These are phyloP conservation scores for Zele albiditarsus DNA, from an alignment of 2,888 invertebrate species.

Conservation along the genomic window DNA sequence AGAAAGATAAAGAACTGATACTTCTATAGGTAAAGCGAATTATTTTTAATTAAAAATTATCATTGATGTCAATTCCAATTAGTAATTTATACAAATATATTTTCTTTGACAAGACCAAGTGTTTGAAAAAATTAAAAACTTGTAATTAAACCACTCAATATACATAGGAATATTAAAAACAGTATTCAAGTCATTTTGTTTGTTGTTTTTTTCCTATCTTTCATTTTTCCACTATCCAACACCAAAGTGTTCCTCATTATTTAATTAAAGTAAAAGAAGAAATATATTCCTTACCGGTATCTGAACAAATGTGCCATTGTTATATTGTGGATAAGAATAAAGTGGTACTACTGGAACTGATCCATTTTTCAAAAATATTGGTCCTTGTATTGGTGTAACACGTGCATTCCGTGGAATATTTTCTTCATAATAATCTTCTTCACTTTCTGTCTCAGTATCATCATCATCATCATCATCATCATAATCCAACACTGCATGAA, in stretches of 20 bases:
- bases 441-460: constrained; percentile 76
- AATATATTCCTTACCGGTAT: constrained; percentile 84
- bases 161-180: too few species aligned
- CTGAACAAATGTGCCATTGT: constrained; percentile 90
- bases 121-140: too few species aligned
- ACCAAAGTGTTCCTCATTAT: not conserved
- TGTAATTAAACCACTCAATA: too few species aligned
- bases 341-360: constrained; percentile 90
- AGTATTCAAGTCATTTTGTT: not conserved
- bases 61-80: too few species aligned
- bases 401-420: constrained; percentile 74
- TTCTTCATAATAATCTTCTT: constrained; percentile 74
- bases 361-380: constrained; percentile 89
- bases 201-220: not conserved
- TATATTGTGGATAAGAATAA: constrained; percentile 87
- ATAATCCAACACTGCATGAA: constrained; percentile 84
- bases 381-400: constrained; percentile 90
- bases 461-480: constrained; percentile 73
- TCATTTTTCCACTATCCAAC: too few species aligned
- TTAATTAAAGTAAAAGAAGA: not conserved
- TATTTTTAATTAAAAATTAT: too few species aligned
- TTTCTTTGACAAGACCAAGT: too few species aligned
- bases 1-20: too few species aligned
- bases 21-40: too few species aligned
- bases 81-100: too few species aligned